Evolutionary conservation across 2,888 invertebrate genomes (phyloP).

Genomic region (Strigamia maritima): DNA sequence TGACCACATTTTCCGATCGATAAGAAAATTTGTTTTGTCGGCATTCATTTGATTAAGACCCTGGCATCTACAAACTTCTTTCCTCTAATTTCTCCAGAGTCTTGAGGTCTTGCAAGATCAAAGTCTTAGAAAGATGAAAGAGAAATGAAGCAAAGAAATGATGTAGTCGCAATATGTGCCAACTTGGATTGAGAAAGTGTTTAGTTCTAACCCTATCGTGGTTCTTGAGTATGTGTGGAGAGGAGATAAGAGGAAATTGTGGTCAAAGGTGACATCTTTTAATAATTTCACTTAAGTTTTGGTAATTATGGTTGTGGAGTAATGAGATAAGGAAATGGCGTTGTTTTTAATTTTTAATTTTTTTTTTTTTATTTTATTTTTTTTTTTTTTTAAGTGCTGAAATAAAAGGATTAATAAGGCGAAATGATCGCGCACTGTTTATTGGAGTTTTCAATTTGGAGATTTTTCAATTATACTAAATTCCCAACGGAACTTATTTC

Average conservation of each 20-base stretch:
- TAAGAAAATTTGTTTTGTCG: conserved; percentile 34
- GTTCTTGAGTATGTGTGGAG: not conserved
- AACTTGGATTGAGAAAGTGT: not conserved
- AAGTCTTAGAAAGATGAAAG: conserved; percentile 5
- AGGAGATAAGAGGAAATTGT: conserved; percentile 23
- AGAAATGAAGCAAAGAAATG: not conserved
- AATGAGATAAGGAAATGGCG: not conserved
- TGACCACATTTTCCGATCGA: conserved; percentile 18
- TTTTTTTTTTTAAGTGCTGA: not conserved
- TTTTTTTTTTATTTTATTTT: not conserved
- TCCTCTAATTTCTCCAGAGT: not conserved
- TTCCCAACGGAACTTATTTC: not conserved
- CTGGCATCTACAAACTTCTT: not conserved
- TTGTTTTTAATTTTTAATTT: not conserved
- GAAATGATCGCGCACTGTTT: not conserved
- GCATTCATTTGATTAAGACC: conserved; percentile 22
- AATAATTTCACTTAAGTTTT: conserved; percentile 28
- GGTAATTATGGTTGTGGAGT: conserved; percentile 15
- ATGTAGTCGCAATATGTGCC: not conserved
- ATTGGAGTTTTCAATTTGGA: not conserved
- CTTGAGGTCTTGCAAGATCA: not conserved
- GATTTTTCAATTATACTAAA: not conserved
- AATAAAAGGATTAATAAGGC: not conserved
- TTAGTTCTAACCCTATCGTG: not conserved
- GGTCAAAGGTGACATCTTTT: conserved; percentile 20